phyloP scores from a whole-genome alignment of 1,140 invertebrate species.

The Cardiocondyla obscurior region DNA sequence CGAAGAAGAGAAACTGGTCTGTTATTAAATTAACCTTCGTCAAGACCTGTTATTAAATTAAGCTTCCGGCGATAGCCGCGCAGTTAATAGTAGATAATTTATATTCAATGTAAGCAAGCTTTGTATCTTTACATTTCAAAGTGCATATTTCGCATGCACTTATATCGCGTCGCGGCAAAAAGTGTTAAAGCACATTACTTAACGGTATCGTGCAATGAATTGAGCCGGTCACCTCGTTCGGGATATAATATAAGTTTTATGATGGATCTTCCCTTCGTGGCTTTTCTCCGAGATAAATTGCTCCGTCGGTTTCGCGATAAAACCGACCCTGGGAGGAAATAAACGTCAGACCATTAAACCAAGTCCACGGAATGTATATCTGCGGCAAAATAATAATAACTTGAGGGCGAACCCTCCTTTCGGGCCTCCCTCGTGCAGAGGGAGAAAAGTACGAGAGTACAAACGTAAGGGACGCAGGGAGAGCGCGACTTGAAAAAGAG shows the following conservation, averaged over 20 bases:
- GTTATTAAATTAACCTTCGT: constrained; percentile 55
- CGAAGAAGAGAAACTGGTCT: constrained; percentile 5
- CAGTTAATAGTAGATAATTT: constrained; percentile 41
- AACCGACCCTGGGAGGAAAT: constrained; percentile 31
- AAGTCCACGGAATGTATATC: constrained; percentile 46
- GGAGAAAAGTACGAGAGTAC: constrained; percentile 13
- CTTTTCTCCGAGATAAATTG: background rate
- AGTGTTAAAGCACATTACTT: background rate
- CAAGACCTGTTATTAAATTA: constrained; percentile 55
- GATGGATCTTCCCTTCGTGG: background rate
- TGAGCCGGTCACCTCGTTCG: background rate
- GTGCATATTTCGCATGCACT: background rate
- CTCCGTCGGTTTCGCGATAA: constrained; percentile 11
- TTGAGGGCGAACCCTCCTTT: constrained; percentile 31
- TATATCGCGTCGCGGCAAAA: background rate
- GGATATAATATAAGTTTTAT: background rate
- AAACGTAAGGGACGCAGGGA: constrained; percentile 20
- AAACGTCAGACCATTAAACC: constrained; percentile 59
- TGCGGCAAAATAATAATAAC: constrained; percentile 63
- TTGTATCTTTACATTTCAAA: background rate
- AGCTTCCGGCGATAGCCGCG: constrained; percentile 26
- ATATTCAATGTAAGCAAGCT: constrained; percentile 18
- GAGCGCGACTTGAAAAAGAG: constrained; percentile 57
- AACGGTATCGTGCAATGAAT: background rate
- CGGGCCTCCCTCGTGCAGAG: constrained; percentile 39